Percentiles rank a stretch among this genome's conserved stretches.
These are phyloP conservation scores for Buceros bicornis DNA, from an alignment of 2,797 vertebrate species.

Conservation along the genomic window DNA sequence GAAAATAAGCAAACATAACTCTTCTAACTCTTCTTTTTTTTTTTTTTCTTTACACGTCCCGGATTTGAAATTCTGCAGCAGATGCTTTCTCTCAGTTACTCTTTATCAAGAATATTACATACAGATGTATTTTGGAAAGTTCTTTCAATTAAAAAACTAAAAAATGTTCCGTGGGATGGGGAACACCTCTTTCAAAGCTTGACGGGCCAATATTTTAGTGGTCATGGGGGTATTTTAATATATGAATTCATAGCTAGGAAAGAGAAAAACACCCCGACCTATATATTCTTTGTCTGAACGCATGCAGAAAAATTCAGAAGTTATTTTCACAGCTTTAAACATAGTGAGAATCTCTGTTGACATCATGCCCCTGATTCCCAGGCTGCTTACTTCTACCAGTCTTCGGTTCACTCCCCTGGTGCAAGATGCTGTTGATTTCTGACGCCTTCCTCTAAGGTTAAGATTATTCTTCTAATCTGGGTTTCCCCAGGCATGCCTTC, in stretches of 20 bases:
- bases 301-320: not conserved
- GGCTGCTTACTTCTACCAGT: not conserved
- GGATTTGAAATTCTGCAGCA: conserved; percentile 31
- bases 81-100: conserved; percentile 62
- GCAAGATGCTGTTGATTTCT: not conserved
- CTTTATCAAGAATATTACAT: conserved; percentile 59
- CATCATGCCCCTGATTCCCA: accelerated
- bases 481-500: not conserved
- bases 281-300: not conserved
- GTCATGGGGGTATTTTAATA: not conserved
- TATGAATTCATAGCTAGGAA: not conserved
- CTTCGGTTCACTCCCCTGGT: not conserved
- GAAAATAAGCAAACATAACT: conserved; percentile 44
- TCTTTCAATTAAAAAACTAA: conserved; percentile 20
- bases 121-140: conserved; percentile 54
- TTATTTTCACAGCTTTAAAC: not conserved
- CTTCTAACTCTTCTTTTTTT: not conserved
- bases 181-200: conserved; percentile 14
- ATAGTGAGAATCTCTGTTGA: not conserved
- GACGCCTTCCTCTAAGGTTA: not conserved
- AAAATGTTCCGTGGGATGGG: not conserved
- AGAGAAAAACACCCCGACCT: accelerated
- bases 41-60: not conserved
- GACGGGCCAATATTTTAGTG: conserved; percentile 3
- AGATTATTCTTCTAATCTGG: not conserved